Conservation (phyloP, 2,797 vertebrate species). For the Cercopithecus diana region DNA sequence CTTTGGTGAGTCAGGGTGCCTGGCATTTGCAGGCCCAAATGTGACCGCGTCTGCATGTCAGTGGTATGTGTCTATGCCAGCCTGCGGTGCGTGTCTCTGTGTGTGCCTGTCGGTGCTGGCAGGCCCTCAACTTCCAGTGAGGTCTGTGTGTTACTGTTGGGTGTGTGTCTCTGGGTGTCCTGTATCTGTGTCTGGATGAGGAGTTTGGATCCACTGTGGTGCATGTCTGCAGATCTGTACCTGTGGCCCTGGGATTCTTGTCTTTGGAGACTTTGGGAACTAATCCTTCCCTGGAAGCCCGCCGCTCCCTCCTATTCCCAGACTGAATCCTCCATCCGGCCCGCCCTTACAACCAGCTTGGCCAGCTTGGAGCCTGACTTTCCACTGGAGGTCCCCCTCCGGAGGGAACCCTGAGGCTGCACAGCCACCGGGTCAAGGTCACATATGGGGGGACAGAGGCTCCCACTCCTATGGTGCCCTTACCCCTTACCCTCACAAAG, state of each 20-base stretch:
- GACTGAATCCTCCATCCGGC: background rate
- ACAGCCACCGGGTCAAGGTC: conserved; percentile 10
- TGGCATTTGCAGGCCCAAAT: background rate
- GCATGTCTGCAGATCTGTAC: background rate
- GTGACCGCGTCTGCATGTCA: background rate
- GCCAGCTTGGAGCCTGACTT: background rate
- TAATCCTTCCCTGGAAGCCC: background rate
- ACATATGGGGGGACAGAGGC: background rate
- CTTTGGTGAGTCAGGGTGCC: background rate
- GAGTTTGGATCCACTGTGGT: background rate
- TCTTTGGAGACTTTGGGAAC: background rate
- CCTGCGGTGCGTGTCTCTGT: background rate
- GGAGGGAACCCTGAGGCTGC: background rate
- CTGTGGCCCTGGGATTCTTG: background rate
- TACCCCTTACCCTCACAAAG: background rate
- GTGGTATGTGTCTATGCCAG: background rate
- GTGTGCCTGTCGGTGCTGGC: background rate
- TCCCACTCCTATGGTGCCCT: background rate
- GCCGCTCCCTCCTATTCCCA: background rate
- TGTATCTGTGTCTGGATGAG: background rate
- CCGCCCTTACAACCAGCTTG: background rate
- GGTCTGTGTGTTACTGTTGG: too few relatives aligned
- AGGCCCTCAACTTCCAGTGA: background rate
- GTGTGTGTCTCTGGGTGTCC: background rate
- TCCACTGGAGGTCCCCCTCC: background rate